Conservation (phyloP, 2,113 vertebrate genomes). For the Dicaeum eximium region DNA sequence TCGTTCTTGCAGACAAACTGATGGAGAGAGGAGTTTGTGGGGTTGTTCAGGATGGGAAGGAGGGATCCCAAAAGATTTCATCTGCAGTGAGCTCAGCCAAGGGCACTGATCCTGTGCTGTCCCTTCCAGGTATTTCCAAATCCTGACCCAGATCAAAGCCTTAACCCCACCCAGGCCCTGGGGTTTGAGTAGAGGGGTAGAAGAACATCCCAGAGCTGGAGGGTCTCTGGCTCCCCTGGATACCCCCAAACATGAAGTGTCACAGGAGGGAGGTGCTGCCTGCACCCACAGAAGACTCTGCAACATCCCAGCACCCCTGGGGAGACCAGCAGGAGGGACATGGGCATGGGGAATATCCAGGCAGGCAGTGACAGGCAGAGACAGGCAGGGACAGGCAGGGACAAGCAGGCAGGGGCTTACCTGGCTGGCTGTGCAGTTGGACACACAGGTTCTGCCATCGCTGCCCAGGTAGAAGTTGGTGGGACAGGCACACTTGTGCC, state of each 20-base stretch:
- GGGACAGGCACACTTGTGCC: slow-evolving; percentile 92
- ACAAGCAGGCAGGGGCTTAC: slow-evolving; percentile 49
- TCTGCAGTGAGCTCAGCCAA: not conserved
- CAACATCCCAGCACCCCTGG: rapidly evolving
- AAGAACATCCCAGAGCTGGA: not conserved
- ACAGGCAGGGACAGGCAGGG: not conserved
- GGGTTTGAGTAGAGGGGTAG: not conserved
- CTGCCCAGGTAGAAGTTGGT: slow-evolving; percentile 95
- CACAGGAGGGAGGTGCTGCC: not conserved
- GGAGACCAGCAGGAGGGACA: not conserved
- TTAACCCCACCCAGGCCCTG: not conserved
- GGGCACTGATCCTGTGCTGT: not conserved
- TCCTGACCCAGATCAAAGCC: not conserved
- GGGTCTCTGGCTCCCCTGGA: not conserved
- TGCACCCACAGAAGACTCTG: rapidly evolving
- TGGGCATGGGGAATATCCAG: rapidly evolving
- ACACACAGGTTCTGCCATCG: slow-evolving; percentile 90
- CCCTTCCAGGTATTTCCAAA: not conserved
- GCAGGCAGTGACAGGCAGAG: not conserved
- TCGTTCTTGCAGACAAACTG: slow-evolving; percentile 99
- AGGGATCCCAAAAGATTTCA: not conserved
- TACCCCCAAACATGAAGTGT: not conserved
- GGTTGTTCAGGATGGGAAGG: rapidly evolving
- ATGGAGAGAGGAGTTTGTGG: not conserved
- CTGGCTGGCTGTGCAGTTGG: slow-evolving; percentile 98